Base-by-base conservation (phyloP, 1,140 invertebrate genomes). In the Bombus confusus region DNA sequence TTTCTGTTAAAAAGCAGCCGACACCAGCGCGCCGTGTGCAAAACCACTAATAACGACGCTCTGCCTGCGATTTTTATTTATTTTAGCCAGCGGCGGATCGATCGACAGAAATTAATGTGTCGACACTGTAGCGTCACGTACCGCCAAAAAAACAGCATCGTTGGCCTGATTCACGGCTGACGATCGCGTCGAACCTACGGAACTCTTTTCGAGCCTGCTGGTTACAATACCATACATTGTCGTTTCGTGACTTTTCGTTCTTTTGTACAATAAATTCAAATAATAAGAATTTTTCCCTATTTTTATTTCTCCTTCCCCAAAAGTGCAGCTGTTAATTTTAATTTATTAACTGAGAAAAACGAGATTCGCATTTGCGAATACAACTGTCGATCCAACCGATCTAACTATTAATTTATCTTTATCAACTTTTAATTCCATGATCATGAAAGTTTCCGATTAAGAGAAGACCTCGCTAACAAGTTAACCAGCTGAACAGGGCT, bases 21-120 rank as follows among this genome's bases (percentile, higher is more conserved):
- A 18, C 13, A 37, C 18, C 37, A 5, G 74, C 37, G 28, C 31
- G n/a, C 18, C 12, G 12, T n/a, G 59, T 37, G 41, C 62, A 28
- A 76, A 52, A 41, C 81, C 87, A 77, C 68, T 86, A 86, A 88
- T 88, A 75, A 68, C 74, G n/a, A 66, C 18, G 66, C 43, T 75
- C 62, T 72, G 69, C 71, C 74, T 52, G 18, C 22, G 57, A 85
- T 79, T 88, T 88, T 89, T 76, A 73, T 88, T 86, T 83, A 88
- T 80, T 57, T 39, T 57, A 15, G 18, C 3, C 25, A 52, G 18
- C 47, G n/a, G 41, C 41, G 52, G 13, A 78, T 80, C 34, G 64
- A 85, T 66, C 62, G 75, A 28, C 3, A 12, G 37, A 57, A 86
- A 88, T 89, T 86, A 86, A 80, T 52, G 69, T 59, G 31, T 10